Evolutionary conservation across 2,888 invertebrate species (phyloP), one percentile per base, ranked within the genome.

Genomic region (Melanostoma mellinum): DNA sequence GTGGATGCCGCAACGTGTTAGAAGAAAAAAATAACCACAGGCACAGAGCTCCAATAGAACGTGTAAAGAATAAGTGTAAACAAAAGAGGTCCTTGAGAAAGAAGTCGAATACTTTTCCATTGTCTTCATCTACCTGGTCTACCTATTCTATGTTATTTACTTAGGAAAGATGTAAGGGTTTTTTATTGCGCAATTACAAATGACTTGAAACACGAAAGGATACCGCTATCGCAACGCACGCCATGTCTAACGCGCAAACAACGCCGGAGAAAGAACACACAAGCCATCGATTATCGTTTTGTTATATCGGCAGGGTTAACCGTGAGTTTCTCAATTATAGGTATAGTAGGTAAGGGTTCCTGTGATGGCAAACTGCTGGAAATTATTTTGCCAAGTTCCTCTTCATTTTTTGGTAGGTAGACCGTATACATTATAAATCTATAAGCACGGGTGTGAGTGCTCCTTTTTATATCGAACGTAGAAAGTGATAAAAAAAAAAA

Each of bases 291-390:
- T 84, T 84, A 79, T 79, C 55, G 52, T 71, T 74, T 79, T 75
- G 67, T 79, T 79, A 71, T 67, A 71, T 67, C 55, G 50, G 50
- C 48, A 74, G 75, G 79, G 74, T 84, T 79, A 79, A 75, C 60
- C 79, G 79, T 84, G 44, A 65, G 75, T 79, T 84, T 79, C 84
- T 84, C 79, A 84, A 84, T 84, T 84, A 84, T 79, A 84, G n/a
- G n/a, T n/a, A n/a, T n/a, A n/a, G n/a, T 58, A 73, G 79, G 79
- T 20, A 20, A 20, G 20, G 20, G 74, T 71, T 74, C 75, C 42
- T 78, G 52, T 56, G 46, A 73, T 73, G 58, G 61, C 35, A 61
- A 35, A 36, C 35, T 20, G 53, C 35, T 20, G 53, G 40, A 38
- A 46, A 68, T 71, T 50, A 80, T 79, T 79, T 65, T 73, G 20